A percentile compares a stretch with the other conserved stretches of the same genome.
Evolutionary conservation across 1,140 invertebrate species (phyloP).

Genomic region (Acyrthosiphon pisum): DNA sequence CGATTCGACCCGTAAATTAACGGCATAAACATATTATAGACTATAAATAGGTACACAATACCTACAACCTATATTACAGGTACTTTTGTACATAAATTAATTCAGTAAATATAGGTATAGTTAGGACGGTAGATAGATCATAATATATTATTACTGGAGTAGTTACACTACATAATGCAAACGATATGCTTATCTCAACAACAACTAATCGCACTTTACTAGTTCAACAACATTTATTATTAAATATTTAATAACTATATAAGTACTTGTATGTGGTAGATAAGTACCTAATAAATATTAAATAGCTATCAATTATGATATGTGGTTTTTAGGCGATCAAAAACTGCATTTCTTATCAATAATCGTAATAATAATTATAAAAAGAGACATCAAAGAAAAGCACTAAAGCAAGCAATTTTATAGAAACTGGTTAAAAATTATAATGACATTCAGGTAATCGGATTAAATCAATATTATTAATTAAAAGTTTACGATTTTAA

Average conservation of each 20-base stretch:
- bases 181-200: not conserved
- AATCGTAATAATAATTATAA: not conserved
- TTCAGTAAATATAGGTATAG: not conserved
- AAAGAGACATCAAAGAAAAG: not conserved
- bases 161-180: not conserved
- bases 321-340: not conserved
- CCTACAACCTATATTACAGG: not conserved
- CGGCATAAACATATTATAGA: not conserved
- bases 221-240: not conserved
- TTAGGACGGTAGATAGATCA: not conserved
- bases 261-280: not conserved
- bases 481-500: too few species aligned
- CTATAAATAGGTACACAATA: not conserved
- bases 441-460: too few species aligned
- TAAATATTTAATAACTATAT: not conserved
- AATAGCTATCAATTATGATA: not conserved
- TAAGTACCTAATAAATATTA: not conserved
- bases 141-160: conserved; percentile 1
- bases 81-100: not conserved
- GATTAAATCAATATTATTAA: too few species aligned
- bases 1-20: not conserved
- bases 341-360: not conserved
- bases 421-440: too few species aligned
- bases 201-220: not conserved
- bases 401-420: not conserved